Base-by-base conservation (phyloP, 2,113 vertebrate genomes). In the Scophthalmus maximus region DNA sequence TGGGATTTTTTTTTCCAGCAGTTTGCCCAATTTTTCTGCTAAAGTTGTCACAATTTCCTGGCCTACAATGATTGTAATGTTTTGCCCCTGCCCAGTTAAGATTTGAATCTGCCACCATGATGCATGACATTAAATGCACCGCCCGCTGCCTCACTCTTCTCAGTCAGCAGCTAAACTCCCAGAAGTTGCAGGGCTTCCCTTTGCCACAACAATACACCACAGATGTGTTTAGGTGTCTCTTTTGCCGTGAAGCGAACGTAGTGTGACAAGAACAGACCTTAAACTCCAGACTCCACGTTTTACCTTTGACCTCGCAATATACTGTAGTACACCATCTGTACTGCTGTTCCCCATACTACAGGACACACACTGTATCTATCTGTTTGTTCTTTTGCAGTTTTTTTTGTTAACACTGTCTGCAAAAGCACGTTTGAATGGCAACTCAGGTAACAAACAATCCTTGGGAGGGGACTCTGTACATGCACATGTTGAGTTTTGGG, bases 391-490 rank as follows among this genome's bases (percentile, higher is more conserved):
- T 72, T 76, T 84, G 86, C 86, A 86, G 81, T 78, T 82, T 64
- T 73, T n/a, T 78, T 76, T 73, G 73, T 76, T 56, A 79, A 79
- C 68, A 68, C 84, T 62, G 74, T 81, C 83, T 87, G 87, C 81
- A 87, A 68, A 85, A 68, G 81, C 83, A 58, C 29, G 73, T 83
- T 84, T 71, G 44, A 88, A 87, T 50, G 73, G 86, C 76, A 88
- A 86, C 90, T 92, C 90, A 89, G 89, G 90, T 90, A 90, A 89
- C 78, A 82, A 85, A 84, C 74, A 57, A 84, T 69, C 74, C 64
- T 78, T 79, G 15, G 18, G 58, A 70, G 27, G 76, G 57, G 56
- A 66, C 59, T 76, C 36, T 62, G 36, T 57, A 50, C 53, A 61
- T 68, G 61, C 23, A 32, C 56, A 56, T 34, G 69, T 73, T 52